Evolutionary conservation across 2,888 invertebrate genomes (phyloP), one percentile per base, ranked within the genome.

Genomic region (Homarus gammarus): DNA sequence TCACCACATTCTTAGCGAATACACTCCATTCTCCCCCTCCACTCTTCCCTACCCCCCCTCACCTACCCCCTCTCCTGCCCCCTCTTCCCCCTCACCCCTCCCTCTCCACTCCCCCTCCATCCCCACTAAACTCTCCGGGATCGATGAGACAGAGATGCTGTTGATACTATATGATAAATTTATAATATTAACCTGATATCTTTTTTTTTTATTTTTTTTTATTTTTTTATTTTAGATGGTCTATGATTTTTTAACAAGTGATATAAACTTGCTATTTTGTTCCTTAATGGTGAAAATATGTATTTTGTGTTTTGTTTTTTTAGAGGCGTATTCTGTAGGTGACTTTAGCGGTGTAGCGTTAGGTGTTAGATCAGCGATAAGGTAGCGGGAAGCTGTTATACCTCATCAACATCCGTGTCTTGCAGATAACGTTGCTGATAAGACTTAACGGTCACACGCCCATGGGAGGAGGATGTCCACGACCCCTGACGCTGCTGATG

Each of bases 381-480:
- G 87, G 73, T 79, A 81, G 79, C 72, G 87, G 87, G 87, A 87
- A 87, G 87, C 72, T 87, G 87, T 81, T 79, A 81, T 81, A 81
- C 87, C 87, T 87, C 87, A 87, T 87, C 87, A 87, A 79, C 87
- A 87, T 87, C 87, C 73, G 70, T 87, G 79, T 87, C 81, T 87
- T 87, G 49, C 87, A 87, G 87, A 87, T 87, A 87, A 81, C 81
- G 87, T 44, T 51, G 40, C 56, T 44, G 87, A 87, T 87, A 87
- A 87, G 61, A 75, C 56, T 31, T 87, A 87, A 87, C 87, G 87
- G 87, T 87, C 81, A 87, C 87, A 73, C 87, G 70, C 87, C 79
- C 73, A 73, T 81, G 81, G 49, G 72, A n/a, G 70, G 70, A 56
- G 31, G 73, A 73, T 38, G 38, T 27, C 83, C 70, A 38, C 83